Evolutionary conservation across 2,797 vertebrate species (phyloP).

Genomic region (Borostomias antarcticus): DNA sequence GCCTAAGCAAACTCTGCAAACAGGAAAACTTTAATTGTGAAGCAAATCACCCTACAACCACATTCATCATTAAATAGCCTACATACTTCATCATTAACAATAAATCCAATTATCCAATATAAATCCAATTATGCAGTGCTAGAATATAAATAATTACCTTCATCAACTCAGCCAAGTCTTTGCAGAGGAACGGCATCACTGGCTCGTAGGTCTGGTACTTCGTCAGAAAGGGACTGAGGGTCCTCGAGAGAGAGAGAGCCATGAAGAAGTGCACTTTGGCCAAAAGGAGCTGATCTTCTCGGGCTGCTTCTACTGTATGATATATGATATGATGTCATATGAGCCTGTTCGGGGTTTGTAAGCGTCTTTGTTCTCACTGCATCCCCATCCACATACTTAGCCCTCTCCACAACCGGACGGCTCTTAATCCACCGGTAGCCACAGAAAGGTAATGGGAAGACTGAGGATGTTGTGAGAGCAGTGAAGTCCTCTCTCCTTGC

Average conservation of each 20-base stretch:
- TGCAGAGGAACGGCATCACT: constrained; percentile 18
- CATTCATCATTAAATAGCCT: background rate
- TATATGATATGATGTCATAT: no score
- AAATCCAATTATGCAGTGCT: background rate
- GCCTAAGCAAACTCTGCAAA: background rate
- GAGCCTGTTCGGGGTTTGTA: no score
- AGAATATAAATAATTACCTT: background rate
- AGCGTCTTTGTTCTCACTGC: no score
- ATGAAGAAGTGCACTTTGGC: constrained; percentile 31
- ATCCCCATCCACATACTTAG: no score
- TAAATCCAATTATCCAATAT: no score
- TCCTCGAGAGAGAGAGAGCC: constrained; percentile 13
- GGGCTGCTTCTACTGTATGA: no score
- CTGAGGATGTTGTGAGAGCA: no score
- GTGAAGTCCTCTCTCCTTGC: no score
- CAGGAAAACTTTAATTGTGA: background rate
- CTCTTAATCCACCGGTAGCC: no score
- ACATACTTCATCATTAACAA: background rate
- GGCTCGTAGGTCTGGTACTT: constrained; percentile 26
- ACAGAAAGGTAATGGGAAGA: no score
- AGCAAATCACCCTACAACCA: background rate
- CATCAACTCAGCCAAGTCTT: constrained; percentile 8
- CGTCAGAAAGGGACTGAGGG: constrained; percentile 13
- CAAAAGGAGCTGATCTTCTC: no score
- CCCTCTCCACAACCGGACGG: no score